Percentiles rank a stretch among this genome's conserved stretches.
phyloP scores from a whole-genome alignment of 2,888 invertebrate species.

The Leptura quadrifasciata region DNA sequence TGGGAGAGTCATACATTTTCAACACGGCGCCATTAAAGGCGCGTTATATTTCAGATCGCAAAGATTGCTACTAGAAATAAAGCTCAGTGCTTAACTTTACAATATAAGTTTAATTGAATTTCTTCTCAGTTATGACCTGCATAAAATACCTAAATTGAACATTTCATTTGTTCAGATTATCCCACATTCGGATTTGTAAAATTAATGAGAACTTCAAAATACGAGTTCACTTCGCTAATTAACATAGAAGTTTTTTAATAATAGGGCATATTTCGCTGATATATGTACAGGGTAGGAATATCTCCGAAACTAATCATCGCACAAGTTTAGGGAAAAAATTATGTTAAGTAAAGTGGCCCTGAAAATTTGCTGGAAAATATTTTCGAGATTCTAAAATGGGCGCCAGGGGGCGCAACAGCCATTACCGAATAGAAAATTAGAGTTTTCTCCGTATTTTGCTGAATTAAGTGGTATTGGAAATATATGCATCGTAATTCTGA shows the following conservation, averaged over 20 bases:
- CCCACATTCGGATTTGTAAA: neutral
- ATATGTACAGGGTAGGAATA: too few relatives aligned
- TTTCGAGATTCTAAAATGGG: too few relatives aligned
- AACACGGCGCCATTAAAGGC: conserved; percentile 16
- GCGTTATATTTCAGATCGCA: conserved; percentile 32
- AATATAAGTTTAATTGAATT: conserved; percentile 39
- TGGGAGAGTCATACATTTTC: conserved; percentile 40
- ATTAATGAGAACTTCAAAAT: neutral
- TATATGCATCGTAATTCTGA: too few relatives aligned
- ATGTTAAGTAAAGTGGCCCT: too few relatives aligned
- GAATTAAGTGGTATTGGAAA: too few relatives aligned
- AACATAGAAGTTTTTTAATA: neutral
- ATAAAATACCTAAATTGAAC: conserved; percentile 19
- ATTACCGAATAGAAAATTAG: too few relatives aligned
- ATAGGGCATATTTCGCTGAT: neutral
- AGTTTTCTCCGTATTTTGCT: too few relatives aligned
- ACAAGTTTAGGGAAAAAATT: too few relatives aligned
- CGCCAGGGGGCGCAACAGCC: too few relatives aligned
- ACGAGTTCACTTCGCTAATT: neutral
- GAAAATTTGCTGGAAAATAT: too few relatives aligned
- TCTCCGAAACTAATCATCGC: too few relatives aligned
- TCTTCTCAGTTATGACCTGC: conserved; percentile 22
- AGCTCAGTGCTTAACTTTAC: conserved; percentile 28
- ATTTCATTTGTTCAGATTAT: neutral
- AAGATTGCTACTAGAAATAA: conserved; percentile 23